These are phyloP conservation scores for Silurus lanzhouensis DNA, from an alignment of 2,797 vertebrate genomes.

Conservation along the genomic window DNA sequence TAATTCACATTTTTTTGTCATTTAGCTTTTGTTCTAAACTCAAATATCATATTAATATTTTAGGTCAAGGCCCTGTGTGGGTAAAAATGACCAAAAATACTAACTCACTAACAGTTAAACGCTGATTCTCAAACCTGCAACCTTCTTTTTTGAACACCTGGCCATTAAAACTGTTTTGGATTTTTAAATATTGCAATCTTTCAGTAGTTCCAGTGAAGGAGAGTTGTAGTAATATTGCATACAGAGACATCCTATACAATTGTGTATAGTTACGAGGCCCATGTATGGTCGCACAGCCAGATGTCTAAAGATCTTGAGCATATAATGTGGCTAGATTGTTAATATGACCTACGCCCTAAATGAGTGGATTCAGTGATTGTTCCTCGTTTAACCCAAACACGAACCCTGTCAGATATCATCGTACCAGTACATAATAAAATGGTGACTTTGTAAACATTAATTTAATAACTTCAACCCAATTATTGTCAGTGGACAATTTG, in stretches of 20 bases:
- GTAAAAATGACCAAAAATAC: conserved; percentile 27
- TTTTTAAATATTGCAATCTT: not conserved
- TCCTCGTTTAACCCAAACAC: not conserved
- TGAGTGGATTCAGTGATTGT: not conserved
- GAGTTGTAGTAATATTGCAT: not conserved
- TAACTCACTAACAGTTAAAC: not conserved
- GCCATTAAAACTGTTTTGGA: not conserved
- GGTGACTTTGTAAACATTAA: not conserved
- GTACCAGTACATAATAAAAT: not conserved
- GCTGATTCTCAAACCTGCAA: not conserved
- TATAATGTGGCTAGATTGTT: not conserved
- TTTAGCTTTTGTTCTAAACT: conserved; percentile 40
- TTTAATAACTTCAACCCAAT: not conserved
- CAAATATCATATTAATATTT: conserved; percentile 56
- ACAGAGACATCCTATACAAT: not conserved
- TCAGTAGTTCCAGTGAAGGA: not conserved
- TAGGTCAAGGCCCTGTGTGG: conserved; percentile 38
- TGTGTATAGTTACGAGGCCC: not conserved
- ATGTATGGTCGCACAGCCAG: not conserved
- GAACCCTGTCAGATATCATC: not conserved
- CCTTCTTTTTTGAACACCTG: not conserved
- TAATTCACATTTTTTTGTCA: conserved; percentile 24
- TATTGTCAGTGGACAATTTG: not conserved
- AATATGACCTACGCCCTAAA: not conserved
- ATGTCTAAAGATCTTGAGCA: not conserved